These are phyloP conservation scores for Synergus gifuensis DNA, from an alignment of 2,888 invertebrate species.

Conservation along the genomic window DNA sequence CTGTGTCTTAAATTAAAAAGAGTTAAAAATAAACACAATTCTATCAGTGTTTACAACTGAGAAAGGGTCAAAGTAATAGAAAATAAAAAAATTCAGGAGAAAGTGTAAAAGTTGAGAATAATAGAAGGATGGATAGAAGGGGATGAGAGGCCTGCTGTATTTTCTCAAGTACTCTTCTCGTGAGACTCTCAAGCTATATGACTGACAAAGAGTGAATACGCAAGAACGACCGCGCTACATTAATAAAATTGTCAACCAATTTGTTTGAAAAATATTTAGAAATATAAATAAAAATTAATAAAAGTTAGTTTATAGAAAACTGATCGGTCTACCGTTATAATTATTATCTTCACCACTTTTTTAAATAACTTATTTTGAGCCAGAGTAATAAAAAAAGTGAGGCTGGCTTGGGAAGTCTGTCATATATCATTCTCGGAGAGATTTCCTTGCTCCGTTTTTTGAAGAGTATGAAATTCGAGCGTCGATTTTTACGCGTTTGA, in stretches of 20 bases:
- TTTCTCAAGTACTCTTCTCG: slow-evolving; percentile 52
- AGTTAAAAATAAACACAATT: too few relatives aligned
- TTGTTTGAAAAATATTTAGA: not conserved
- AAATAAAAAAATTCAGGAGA: not conserved
- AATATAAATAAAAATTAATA: not conserved
- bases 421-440: slow-evolving; percentile 37
- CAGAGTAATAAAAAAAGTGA: slow-evolving; percentile 21
- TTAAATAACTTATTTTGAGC: not conserved
- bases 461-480: slow-evolving; percentile 51
- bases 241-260: slow-evolving; percentile 40
- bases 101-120: not conserved
- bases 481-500: slow-evolving; percentile 48
- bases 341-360: slow-evolving; percentile 2
- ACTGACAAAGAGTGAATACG: slow-evolving; percentile 49
- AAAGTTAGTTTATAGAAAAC: not conserved
- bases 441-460: slow-evolving; percentile 41
- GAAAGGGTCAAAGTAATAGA: not conserved
- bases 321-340: not conserved
- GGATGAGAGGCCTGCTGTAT: slow-evolving; percentile 53
- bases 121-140: not conserved
- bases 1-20: too few relatives aligned
- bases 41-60: too few relatives aligned
- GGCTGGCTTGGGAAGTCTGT: slow-evolving; percentile 1
- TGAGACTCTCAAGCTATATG: slow-evolving; percentile 49
- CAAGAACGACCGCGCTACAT: slow-evolving; percentile 40